phyloP scores from a whole-genome alignment of 2,797 vertebrate species.

The Sylvilagus floridanus region DNA sequence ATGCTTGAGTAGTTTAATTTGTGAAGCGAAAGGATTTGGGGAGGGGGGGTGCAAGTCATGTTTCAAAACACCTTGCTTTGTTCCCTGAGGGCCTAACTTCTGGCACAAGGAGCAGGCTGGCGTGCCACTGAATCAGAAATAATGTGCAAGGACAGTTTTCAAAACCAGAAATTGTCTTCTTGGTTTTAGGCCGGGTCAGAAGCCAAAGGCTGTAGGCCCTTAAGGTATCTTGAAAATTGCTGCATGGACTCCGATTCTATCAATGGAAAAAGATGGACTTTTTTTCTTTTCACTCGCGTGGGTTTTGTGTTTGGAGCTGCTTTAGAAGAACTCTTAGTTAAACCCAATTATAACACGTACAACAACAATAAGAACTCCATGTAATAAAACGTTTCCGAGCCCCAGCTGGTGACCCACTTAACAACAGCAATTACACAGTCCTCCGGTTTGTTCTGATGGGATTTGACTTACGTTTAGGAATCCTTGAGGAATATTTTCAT shows the following conservation, averaged over 20 bases:
- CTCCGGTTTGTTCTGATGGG: conserved; percentile 36
- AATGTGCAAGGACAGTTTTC: conserved; percentile 17
- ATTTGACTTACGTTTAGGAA: conserved; percentile 24
- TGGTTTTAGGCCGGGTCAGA: neutral
- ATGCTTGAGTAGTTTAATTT: conserved; percentile 29
- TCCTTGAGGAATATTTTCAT: neutral
- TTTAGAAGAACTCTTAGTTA: conserved; percentile 32
- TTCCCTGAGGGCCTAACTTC: neutral
- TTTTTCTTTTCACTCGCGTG: neutral
- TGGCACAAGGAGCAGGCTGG: neutral
- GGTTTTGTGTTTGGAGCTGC: neutral
- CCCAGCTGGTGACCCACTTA: conserved; percentile 21
- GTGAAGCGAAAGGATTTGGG: neutral
- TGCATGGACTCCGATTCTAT: neutral
- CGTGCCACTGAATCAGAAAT: neutral
- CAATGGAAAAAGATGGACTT: neutral
- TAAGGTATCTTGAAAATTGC: conserved; percentile 1
- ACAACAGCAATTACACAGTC: neutral
- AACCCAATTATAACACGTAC: neutral
- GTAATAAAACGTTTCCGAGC: conserved; percentile 27
- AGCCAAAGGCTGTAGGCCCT: neutral
- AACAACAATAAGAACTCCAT: neutral
- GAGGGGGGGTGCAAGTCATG: neutral
- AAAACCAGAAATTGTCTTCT: conserved; percentile 28
- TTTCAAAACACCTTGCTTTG: neutral